Evolutionary conservation across 2,113 vertebrate species (phyloP), one percentile per base, ranked within the genome.

Genomic region (Menura novaehollandiae): DNA sequence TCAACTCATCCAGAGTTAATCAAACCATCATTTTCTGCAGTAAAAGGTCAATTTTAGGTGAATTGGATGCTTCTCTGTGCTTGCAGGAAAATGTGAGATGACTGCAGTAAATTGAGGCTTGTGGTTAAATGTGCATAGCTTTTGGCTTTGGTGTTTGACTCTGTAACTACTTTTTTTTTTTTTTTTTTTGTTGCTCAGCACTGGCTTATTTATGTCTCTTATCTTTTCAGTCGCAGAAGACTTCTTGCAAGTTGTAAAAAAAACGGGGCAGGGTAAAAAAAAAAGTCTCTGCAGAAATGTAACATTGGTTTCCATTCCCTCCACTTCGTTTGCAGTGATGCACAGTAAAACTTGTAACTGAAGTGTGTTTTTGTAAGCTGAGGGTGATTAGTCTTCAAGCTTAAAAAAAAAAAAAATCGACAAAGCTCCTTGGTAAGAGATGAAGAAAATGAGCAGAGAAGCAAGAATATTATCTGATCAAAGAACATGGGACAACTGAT

Each of bases 1-100:
- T 6, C 10, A 52, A 11, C 74, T 53, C 85, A 83, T 59, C 24
- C 47, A 55, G 74, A 95, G 88, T 94, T 93, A 94, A 93, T 86
- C 44, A 83, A 80, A 84, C 44, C 4, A 1, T 85, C 51, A 77
- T 76, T 96, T 94, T 91, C 72, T 84, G 15, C 59, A 77, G 27
- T 51, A 62, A 92, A 90, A 93, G 46, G 86, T 88, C 85, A 88
- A 20, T 93, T 95, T 93, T 90, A 73, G 74, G 74, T 79, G 85
- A 88, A 89, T 49, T 88, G 62, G 41, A 68, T 80, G 32, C 12
- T 73, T 62, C 22, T 66, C 24, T 32, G 22, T 58, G 53, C 49
- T 87, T 69, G 41, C 46, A 56, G 82, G 21, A 78, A 62, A 72
- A 46, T 21, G 15, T n/a, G 39, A 28, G 37, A 56, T 85, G 66